phyloP scores from a whole-genome alignment of 2,888 invertebrate species.

The Caenorhabditis sp. region DNA sequence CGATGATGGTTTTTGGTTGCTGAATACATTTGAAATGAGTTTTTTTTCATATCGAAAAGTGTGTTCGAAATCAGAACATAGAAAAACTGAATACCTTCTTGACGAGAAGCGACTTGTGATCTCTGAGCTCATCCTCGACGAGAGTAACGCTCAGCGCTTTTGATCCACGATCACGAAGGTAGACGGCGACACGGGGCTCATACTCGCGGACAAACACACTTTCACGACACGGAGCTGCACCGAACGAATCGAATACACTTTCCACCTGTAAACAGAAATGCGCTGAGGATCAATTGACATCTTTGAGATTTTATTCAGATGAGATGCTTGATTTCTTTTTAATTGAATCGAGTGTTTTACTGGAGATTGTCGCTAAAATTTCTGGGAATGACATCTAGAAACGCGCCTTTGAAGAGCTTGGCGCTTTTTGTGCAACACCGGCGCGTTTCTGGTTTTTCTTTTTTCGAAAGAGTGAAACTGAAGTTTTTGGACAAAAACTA shows the following conservation, averaged over 20 bases:
- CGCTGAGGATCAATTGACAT: constrained; percentile 15
- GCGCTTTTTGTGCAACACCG: not conserved
- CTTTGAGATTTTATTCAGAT: not conserved
- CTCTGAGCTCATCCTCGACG: constrained; percentile 50
- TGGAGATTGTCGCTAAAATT: too few relatives aligned
- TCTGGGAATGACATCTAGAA: not conserved
- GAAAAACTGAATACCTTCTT: constrained; percentile 37
- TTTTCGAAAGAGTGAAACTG: not conserved
- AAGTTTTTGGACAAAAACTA: too few relatives aligned
- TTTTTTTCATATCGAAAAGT: too few relatives aligned
- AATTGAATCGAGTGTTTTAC: too few relatives aligned
- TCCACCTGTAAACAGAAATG: constrained; percentile 71
- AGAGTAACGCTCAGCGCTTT: constrained; percentile 74
- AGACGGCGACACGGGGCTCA: constrained; percentile 74
- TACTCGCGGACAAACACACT: constrained; percentile 75
- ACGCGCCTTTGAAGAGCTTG: not conserved
- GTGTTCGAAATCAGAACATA: too few relatives aligned
- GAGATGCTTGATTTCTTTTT: not conserved
- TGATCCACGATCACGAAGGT: constrained; percentile 73
- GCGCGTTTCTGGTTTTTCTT: not conserved
- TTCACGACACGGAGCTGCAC: constrained; percentile 77
- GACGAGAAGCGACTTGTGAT: constrained; percentile 22
- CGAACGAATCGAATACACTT: constrained; percentile 75
- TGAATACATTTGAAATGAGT: constrained; percentile 7
- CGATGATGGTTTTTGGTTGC: constrained; percentile 51